Conservation (phyloP, 2,113 vertebrate genomes). For the Alexandromys fortis region DNA sequence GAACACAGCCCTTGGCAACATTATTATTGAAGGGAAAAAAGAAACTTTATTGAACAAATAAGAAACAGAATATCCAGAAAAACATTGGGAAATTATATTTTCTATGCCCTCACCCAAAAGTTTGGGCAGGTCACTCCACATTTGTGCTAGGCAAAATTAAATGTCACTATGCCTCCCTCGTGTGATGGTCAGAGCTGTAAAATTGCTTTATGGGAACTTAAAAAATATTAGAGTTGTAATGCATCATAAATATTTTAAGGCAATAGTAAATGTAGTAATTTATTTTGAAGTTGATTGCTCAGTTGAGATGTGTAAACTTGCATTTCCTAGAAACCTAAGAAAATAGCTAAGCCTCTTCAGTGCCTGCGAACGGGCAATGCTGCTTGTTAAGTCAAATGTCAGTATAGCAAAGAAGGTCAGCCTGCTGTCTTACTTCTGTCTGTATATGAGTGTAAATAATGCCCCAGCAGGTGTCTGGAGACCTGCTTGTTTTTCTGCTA, state of each 20-base stretch:
- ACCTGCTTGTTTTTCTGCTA: neutral
- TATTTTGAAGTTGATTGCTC: constrained; percentile 57
- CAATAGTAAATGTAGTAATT: neutral
- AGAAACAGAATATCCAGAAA: neutral
- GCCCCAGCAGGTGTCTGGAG: neutral
- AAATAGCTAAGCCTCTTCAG: constrained; percentile 3
- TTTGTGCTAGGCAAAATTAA: constrained; percentile 23
- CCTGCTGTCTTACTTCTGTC: neutral
- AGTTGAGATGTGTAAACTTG: constrained; percentile 27
- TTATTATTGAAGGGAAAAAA: neutral
- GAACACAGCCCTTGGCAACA: neutral
- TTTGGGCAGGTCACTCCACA: neutral
- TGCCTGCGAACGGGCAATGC: constrained; percentile 39
- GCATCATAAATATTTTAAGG: neutral
- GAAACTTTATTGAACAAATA: neutral
- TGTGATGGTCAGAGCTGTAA: neutral
- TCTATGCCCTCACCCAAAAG: neutral
- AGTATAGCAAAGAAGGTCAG: constrained; percentile 8
- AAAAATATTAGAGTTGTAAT: neutral
- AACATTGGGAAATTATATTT: neutral
- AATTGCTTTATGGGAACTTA: constrained; percentile 27
- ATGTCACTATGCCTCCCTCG: neutral
- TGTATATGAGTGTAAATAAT: neutral
- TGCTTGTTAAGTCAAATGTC: constrained; percentile 60
- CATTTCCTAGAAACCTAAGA: constrained; percentile 60